Evolutionary conservation across 2,113 vertebrate genomes (phyloP).

Genomic region (Verasper variegatus): DNA sequence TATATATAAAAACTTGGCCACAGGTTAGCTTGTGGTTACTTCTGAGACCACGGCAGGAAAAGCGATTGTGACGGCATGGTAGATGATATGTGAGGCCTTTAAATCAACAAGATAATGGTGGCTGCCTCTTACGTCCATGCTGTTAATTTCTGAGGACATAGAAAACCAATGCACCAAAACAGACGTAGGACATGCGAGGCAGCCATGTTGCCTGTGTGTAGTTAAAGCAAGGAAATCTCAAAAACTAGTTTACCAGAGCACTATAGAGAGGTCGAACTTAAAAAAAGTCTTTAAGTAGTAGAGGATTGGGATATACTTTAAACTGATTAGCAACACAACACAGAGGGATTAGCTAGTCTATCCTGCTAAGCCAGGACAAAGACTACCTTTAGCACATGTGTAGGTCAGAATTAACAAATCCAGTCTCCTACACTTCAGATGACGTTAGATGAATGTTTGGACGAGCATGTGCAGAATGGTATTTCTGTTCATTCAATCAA

Average conservation of each 20-base stretch:
- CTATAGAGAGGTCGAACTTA: background rate
- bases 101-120: no score
- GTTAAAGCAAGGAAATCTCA: background rate
- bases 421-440: background rate
- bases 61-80: no score
- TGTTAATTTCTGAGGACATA: no score
- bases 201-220: no score
- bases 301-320: slow-evolving; percentile 7
- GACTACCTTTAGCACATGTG: background rate
- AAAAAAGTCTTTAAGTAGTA: background rate
- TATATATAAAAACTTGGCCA: no score
- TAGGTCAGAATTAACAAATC: background rate
- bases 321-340: slow-evolving; percentile 16
- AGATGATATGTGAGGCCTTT: no score
- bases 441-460: background rate
- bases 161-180: no score
- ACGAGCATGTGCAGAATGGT: background rate
- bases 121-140: no score
- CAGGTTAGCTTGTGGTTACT: no score
- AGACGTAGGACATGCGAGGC: no score
- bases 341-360: slow-evolving; percentile 5
- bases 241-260: background rate
- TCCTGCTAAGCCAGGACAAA: slow-evolving; percentile 4
- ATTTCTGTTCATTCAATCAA: background rate
- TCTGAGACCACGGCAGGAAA: no score